Conservation (phyloP, 2,113 vertebrate genomes). For the Channa argus region DNA sequence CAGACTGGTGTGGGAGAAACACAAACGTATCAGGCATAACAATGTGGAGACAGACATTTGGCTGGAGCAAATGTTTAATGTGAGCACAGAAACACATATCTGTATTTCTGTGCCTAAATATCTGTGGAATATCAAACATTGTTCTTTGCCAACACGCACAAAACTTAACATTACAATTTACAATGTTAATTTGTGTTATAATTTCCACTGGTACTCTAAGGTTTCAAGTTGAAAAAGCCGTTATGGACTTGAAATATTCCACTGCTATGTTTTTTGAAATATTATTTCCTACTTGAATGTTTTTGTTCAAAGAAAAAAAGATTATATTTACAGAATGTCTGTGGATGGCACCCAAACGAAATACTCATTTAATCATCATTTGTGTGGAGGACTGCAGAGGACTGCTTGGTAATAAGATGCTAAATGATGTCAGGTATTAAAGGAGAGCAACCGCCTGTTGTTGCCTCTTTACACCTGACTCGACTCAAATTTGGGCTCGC, state of each 20-base stretch:
- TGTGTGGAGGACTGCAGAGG: background rate
- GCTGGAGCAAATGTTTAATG: background rate
- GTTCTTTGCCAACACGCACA: background rate
- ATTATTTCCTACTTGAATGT: no score
- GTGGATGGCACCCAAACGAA: conserved; percentile 22
- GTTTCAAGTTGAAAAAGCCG: no score
- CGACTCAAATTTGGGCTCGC: background rate
- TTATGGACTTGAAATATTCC: no score
- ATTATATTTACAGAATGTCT: conserved; percentile 22
- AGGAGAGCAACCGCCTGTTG: conserved; percentile 3
- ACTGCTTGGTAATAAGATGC: conserved; percentile 45
- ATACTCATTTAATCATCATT: conserved; percentile 18
- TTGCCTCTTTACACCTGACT: background rate
- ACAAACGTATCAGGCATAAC: conserved; percentile 22
- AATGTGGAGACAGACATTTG: conserved; percentile 8
- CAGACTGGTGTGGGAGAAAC: conserved; percentile 7
- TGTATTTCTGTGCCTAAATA: background rate
- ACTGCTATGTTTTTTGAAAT: no score
- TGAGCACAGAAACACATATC: background rate
- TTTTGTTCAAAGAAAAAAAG: conserved; percentile 1
- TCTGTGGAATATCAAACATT: background rate
- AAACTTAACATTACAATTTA: background rate
- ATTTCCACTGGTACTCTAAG: no score
- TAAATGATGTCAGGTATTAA: conserved; percentile 23
- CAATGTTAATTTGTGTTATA: no score